phyloP scores from a whole-genome alignment of 64 coral and sea anemone species.

The Astreopora myriophthalma region DNA sequence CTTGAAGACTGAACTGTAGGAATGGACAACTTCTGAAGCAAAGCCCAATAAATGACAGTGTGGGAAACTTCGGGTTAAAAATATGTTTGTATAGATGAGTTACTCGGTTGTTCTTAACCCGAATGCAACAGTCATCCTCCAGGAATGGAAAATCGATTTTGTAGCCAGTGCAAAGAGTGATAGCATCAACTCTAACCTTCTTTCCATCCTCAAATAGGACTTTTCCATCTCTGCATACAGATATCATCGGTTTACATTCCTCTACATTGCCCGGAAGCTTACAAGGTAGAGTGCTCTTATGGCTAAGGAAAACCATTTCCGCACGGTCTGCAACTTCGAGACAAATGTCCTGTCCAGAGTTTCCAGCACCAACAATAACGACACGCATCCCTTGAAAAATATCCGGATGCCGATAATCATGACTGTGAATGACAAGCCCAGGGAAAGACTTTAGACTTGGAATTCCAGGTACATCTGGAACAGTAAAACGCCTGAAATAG shows the following conservation, averaged over 20 bases:
- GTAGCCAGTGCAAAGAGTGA: conserved; percentile 69
- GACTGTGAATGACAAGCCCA: conserved; percentile 65
- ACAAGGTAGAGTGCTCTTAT: neutral
- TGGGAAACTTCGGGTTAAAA: conserved; percentile 55
- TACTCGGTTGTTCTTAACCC: conserved; percentile 41
- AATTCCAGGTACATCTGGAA: conserved; percentile 35
- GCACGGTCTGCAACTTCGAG: neutral
- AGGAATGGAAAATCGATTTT: conserved; percentile 67
- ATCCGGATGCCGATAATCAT: conserved; percentile 38
- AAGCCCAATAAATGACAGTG: conserved; percentile 63
- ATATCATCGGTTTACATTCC: conserved; percentile 2
- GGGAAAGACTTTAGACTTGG: conserved; percentile 42
- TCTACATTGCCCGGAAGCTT: conserved; percentile 46
- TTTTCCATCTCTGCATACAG: conserved; percentile 15
- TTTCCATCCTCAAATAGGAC: conserved; percentile 56
- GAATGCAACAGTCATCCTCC: conserved; percentile 36
- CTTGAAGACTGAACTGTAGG: conserved; percentile 55
- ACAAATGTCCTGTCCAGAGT: conserved; percentile 54
- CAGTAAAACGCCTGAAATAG: conserved; percentile 38
- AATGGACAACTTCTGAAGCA: conserved; percentile 25
- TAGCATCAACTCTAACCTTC: conserved; percentile 22
- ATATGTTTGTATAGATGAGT: conserved; percentile 63
- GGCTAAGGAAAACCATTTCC: conserved; percentile 27
- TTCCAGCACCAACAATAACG: conserved; percentile 41
- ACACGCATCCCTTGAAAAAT: conserved; percentile 1